Conservation (phyloP, 2,113 vertebrate species). For the Sapayoa aenigma region DNA sequence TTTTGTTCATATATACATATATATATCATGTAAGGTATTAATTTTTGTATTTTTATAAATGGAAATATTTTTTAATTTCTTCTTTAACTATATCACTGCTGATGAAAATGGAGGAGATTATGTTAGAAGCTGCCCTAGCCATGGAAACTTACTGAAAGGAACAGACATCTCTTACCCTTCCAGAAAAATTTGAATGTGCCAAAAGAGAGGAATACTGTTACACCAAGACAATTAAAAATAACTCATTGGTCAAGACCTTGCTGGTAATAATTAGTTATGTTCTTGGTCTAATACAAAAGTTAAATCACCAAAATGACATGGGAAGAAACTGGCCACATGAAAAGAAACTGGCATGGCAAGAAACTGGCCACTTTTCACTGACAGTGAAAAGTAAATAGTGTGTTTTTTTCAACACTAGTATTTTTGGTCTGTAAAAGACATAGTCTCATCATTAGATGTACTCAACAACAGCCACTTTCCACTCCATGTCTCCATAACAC, state of each 20-base stretch:
- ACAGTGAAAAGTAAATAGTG: background rate
- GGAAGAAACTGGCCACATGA: too few relatives aligned
- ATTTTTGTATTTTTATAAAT: background rate
- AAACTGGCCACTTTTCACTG: too few relatives aligned
- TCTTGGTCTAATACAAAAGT: background rate
- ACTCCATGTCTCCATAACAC: background rate
- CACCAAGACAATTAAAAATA: background rate
- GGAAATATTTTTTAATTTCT: background rate
- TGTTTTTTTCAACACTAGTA: background rate
- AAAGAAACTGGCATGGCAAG: too few relatives aligned
- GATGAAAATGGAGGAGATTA: background rate
- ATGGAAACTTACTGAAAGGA: background rate
- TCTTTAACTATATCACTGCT: background rate
- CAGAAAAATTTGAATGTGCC: background rate
- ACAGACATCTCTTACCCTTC: background rate
- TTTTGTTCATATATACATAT: background rate
- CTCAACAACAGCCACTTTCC: background rate
- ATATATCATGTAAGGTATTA: background rate
- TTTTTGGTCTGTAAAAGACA: background rate
- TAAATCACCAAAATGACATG: background rate
- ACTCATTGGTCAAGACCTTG: background rate
- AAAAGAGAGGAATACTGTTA: background rate
- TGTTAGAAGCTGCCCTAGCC: background rate
- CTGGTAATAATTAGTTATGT: background rate
- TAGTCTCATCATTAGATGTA: background rate